A percentile compares a stretch with the other conserved stretches of the same genome.
phyloP scores from a whole-genome alignment of 1,140 invertebrate genomes.

The Drosophila erecta region DNA sequence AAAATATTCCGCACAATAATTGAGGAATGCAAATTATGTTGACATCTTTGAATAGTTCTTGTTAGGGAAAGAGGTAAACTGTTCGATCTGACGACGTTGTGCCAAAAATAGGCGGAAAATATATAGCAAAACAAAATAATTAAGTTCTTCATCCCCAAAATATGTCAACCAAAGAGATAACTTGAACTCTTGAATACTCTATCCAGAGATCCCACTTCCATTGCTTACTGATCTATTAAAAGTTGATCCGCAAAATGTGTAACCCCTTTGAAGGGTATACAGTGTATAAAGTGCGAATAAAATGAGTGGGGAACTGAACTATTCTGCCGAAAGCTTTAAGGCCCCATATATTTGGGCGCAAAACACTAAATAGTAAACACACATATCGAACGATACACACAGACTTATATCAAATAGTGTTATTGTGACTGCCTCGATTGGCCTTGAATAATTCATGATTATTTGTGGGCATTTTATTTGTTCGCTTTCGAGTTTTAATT shows the following conservation, averaged over 20 bases:
- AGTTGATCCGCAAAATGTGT: background rate
- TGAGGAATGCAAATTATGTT: conserved; percentile 43
- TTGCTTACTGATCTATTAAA: too few species aligned
- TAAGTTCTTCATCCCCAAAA: conserved; percentile 29
- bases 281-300: background rate
- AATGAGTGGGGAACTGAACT: conserved; percentile 6
- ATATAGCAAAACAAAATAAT: conserved; percentile 72
- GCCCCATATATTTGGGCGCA: conserved; percentile 9
- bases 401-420: conserved; percentile 50
- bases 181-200: background rate
- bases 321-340: conserved; percentile 7
- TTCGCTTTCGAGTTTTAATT: conserved; percentile 58
- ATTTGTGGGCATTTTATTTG: conserved; percentile 44
- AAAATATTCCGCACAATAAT: conserved; percentile 59
- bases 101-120: conserved; percentile 52
- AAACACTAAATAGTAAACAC: conserved; percentile 39
- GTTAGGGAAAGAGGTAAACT: background rate
- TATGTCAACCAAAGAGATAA: conserved; percentile 27
- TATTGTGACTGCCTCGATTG: conserved; percentile 51
- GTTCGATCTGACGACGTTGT: background rate
- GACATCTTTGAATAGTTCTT: conserved; percentile 37
- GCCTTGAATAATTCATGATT: conserved; percentile 82
- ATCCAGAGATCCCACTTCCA: background rate
- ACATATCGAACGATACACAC: conserved; percentile 38
- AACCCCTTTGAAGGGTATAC: background rate